Evolutionary conservation across 2,113 vertebrate genomes (phyloP), one percentile per base, ranked within the genome.

Genomic region (Tichodroma muraria): DNA sequence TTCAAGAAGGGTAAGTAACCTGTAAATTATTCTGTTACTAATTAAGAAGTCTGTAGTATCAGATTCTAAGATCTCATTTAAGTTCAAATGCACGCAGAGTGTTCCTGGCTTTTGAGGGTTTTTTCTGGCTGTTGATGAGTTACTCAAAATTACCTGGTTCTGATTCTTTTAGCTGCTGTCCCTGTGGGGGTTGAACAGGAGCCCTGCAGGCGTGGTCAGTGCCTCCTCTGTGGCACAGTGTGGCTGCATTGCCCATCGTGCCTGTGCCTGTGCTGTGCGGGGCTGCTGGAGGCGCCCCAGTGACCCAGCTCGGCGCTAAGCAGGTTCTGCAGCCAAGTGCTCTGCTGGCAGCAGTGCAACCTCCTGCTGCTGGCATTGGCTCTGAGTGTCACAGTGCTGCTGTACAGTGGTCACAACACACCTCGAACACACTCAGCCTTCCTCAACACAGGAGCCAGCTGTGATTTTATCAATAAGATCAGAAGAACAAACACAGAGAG

Each of bases 141-240:
- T 37, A 16, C 33, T 60, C 63, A 37, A 4, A 30, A 21, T 30
- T 17, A 1, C 18, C 28, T 59, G 27, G 33, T 27, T 77, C 19
- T 82, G 23, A 37, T 44, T 71, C 33, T 52, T 56, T 37, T 22
- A 69, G 44, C 56, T 77, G 22, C 52, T 69, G 30, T 27, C 37
- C 24, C 5, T 56, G 28, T 38, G 22, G 21, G 28, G 21, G 12
- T 71, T 60, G 50, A 33, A 11, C 16, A 60, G 38, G 38, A 90
- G 33, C 44, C 66, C 30, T 28, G 53, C 35, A 24, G 23, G 10
- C 1, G 0, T 4, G 8, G 15, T 13, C 25, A 50, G 6, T 30
- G 6, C 25, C 35, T 50, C 35, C 60, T 2, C 1, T 22, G 47
- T 45, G 23, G 2, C 20, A 7, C 24, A 15, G 13, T 0, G 13